Base-by-base conservation (phyloP, 2,888 invertebrate species). In the Anodontia alba region DNA sequence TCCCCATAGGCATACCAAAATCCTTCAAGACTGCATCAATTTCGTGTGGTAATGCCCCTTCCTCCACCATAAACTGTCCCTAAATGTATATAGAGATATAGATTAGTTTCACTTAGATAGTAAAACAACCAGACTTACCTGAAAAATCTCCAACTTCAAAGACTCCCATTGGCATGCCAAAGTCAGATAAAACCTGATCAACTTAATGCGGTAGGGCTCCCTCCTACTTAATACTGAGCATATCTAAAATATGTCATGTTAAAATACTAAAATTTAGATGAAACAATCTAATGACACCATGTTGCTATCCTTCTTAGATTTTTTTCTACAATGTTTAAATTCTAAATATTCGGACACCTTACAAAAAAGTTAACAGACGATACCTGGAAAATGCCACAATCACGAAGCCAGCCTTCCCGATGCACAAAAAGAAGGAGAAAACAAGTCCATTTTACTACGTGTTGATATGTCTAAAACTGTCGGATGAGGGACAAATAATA, bases 151-250 rank as follows among this genome's bases (percentile, higher is more conserved):
- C 23, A 0, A 90, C 89, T 87, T 91, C 91, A 76, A 93, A 89
- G n/a, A 84, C 78, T 15, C 93, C 93, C 86, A 93, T 90, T 0
- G 92, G 84, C 84, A 93, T 90, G 15, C 93, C 93, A 87, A 92
- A 92, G 73, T 93, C 91, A 71, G 91, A 89, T 38, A 89, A n/a
- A 10, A 89, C 89, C 54, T 86, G 84, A 70, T 93, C 93, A 1
- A 93, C 83, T 36, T 91, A 83, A 12, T 89, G 82, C 0, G 92
- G 92, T 12, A 85, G 46, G 17, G 89, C 86, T 8, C 93, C 93
- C 73, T 93, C 93, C 93, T n/a, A 93, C 78, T 73, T 92, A 31
- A 72, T 91, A 91, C 33, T 17, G 8, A 12, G 90, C 88, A 92
- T 93, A 76, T 8, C 12, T 15, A 36, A 17, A 54, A 49, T n/a